Percentiles rank a stretch among this genome's conserved stretches.
Conservation (phyloP, 2,888 invertebrate species). For the Parthenolecanium corni region DNA sequence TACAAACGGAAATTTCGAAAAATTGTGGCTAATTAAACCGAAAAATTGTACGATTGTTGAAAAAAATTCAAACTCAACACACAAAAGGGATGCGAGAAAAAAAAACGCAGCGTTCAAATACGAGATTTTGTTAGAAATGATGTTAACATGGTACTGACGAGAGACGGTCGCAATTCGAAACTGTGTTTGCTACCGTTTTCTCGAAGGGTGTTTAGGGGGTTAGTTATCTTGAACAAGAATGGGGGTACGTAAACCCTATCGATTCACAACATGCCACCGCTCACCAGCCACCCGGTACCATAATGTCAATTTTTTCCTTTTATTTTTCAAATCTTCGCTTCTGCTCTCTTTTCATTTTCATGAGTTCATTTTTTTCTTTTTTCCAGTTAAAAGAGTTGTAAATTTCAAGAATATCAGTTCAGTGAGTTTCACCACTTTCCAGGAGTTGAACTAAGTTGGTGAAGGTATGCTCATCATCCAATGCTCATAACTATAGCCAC, state of each 20-base stretch:
- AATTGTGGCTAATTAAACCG: not conserved
- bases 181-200: not conserved
- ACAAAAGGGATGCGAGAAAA: not conserved
- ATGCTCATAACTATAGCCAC: too few species aligned
- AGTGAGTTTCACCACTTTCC: too few species aligned
- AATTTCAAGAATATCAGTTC: too few species aligned
- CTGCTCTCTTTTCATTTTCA: not conserved
- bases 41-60: not conserved
- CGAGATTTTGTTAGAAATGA: too few species aligned
- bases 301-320: not conserved
- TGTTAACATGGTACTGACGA: too few species aligned
- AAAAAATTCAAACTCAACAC: not conserved
- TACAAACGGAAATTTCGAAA: not conserved
- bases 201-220: not conserved
- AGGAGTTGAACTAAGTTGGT: too few species aligned
- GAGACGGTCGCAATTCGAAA: not conserved
- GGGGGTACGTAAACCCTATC: not conserved
- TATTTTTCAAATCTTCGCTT: not conserved
- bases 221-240: not conserved
- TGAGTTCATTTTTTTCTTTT: too few species aligned
- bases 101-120: too few species aligned
- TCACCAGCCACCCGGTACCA: slow-evolving; percentile 7
- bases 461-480: too few species aligned
- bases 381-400: too few species aligned
- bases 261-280: slow-evolving; percentile 8